Base-by-base conservation (phyloP, 2,888 invertebrate species). In the Neoitamus cyanurus region DNA sequence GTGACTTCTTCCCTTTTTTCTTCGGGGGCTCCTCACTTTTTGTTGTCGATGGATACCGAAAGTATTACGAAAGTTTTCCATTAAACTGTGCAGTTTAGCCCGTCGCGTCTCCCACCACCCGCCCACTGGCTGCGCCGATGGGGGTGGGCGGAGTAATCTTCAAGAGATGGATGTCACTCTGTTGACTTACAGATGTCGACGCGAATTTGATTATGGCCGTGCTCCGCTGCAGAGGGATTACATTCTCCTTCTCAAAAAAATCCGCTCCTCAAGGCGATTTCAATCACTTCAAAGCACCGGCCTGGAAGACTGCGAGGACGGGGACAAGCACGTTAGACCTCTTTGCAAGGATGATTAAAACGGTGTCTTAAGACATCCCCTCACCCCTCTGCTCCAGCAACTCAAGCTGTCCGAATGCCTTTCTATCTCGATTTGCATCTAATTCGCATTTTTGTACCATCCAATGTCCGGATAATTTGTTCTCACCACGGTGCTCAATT, bases 31-130 rank as follows among this genome's bases (percentile, higher is more conserved):
- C 58, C 58, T 75, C 25, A 28, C 25, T 82, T 25, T 80, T 82
- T 82, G 34, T 82, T 69, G 82, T 68, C 68, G 37, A 69, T 82
- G 82, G 31, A 68, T 80, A 31, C n/a, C n/a, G 13, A 68, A 58
- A 20, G 82, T 82, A 82, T 82, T 82, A 69, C 13, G 37, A 82
- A 80, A 82, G 82, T 82, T 37, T 82, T 34, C 82, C n/a, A 82
- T 82, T 69, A 69, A 69, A 69, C 25, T 11, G 13, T 36, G 69
- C 42, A 31, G 25, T 31, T 48, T 30, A 58, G 48, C 5, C 46
- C 25, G 9, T n/a, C 28, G 20, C 48, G 9, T n/a, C 28, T 4
- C 48, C 20, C 48, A 42, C n/a, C 48, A 48, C 15, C 15, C 46
- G 6, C 4, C 20, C 58, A 3, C 34, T 34, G 34, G 3, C 3